phyloP scores from a whole-genome alignment of 1,140 invertebrate genomes.

The Procambarus virginalis region DNA sequence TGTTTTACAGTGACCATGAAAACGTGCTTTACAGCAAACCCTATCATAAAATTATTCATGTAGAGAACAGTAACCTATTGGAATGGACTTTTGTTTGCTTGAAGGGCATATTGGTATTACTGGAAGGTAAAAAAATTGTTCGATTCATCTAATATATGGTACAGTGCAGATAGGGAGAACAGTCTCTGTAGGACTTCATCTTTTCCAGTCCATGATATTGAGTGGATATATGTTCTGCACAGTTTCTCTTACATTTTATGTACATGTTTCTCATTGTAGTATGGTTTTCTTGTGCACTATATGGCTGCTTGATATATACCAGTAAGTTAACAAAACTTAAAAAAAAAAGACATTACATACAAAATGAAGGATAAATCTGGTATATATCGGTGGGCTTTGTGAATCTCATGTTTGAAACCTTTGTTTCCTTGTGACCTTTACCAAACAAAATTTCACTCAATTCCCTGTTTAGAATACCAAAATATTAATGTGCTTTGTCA shows the following conservation, averaged over 20 bases:
- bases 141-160: constrained; percentile 6
- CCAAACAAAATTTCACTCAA: constrained; percentile 1
- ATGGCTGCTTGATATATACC: background rate
- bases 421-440: constrained; percentile 19
- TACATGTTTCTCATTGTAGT: constrained; percentile 12
- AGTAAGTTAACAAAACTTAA: background rate
- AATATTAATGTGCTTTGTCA: constrained; percentile 8
- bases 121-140: background rate
- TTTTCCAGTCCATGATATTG: background rate
- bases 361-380: background rate
- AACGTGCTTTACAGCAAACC: constrained; percentile 42
- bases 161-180: constrained; percentile 8
- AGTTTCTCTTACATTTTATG: background rate
- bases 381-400: constrained; percentile 5
- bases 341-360: background rate
- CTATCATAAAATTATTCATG: constrained; percentile 3
- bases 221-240: background rate
- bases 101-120: constrained; percentile 8
- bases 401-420: background rate
- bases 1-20: constrained; percentile 54
- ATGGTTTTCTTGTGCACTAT: background rate
- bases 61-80: constrained; percentile 26
- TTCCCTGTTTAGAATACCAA: constrained; percentile 3
- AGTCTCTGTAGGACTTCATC: constrained; percentile 12
- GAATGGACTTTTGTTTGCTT: constrained; percentile 29